Conservation (phyloP, 64 coral and sea anemone genomes). For the Dendronephthya gigantea region DNA sequence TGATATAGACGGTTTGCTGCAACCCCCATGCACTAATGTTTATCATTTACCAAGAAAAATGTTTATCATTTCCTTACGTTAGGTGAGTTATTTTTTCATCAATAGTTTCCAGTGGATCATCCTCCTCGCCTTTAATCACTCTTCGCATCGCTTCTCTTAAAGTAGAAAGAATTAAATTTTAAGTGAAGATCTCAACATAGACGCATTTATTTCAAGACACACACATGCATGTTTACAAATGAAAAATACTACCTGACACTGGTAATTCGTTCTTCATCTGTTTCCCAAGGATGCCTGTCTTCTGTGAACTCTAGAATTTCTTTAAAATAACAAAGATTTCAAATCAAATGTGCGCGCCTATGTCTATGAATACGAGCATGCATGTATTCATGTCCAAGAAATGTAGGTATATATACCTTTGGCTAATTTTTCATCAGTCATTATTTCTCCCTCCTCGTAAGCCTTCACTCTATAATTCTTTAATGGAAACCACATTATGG, state of each 20-base stretch:
- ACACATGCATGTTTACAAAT: too few relatives aligned
- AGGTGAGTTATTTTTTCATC: background rate
- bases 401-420: constrained; percentile 42
- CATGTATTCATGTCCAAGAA: too few relatives aligned
- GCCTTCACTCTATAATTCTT: constrained; percentile 48
- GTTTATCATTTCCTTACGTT: background rate
- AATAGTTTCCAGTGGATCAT: background rate
- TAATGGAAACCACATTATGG: background rate
- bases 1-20: too few relatives aligned
- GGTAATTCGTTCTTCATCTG: constrained; percentile 53
- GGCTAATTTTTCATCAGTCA: constrained; percentile 62
- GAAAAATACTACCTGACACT: constrained; percentile 52
- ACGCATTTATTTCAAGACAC: too few relatives aligned
- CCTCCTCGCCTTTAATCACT: background rate
- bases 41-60: too few relatives aligned
- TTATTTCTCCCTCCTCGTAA: constrained; percentile 80
- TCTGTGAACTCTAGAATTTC: constrained; percentile 77
- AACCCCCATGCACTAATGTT: too few relatives aligned
- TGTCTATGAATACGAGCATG: too few relatives aligned
- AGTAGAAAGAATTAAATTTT: too few relatives aligned
- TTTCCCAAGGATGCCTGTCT: constrained; percentile 68
- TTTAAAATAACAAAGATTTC: constrained; percentile 9
- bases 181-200: too few relatives aligned
- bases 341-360: too few relatives aligned
- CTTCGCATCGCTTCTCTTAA: background rate